Evolutionary conservation across 2,113 vertebrate species (phyloP).

Genomic region (Apteryx mantelli): DNA sequence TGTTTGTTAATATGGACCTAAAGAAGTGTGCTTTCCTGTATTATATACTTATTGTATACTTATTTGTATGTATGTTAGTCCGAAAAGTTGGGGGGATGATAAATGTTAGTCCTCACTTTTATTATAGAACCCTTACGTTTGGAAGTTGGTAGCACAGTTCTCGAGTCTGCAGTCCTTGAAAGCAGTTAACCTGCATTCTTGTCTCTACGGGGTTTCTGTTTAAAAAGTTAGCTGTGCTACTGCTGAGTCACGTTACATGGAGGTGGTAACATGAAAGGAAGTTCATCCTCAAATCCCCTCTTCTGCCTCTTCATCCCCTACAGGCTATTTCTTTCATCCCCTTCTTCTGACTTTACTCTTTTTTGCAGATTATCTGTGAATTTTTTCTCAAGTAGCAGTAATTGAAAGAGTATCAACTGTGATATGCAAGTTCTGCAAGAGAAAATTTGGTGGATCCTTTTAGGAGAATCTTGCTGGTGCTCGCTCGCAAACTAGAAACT

Average conservation of each 20-base stretch:
- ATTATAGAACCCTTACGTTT: neutral
- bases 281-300: neutral
- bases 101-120: neutral
- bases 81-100: neutral
- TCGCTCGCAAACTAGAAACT: neutral
- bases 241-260: neutral
- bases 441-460: neutral
- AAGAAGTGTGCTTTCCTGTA: neutral
- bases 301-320: neutral
- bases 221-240: neutral
- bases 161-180: neutral
- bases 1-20: neutral
- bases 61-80: neutral
- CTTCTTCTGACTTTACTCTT: neutral
- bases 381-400: neutral
- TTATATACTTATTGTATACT: neutral
- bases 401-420: neutral
- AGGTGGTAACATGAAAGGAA: neutral
- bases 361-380: neutral
- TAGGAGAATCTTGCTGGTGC: neutral
- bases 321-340: neutral
- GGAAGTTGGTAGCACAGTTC: neutral
- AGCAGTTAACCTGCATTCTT: neutral
- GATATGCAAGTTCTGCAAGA: neutral
- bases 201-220: neutral